Base-by-base conservation (phyloP, 30 jellyfish, hydroid and myxozoan genomes). In the Nemopilema nomurai region DNA sequence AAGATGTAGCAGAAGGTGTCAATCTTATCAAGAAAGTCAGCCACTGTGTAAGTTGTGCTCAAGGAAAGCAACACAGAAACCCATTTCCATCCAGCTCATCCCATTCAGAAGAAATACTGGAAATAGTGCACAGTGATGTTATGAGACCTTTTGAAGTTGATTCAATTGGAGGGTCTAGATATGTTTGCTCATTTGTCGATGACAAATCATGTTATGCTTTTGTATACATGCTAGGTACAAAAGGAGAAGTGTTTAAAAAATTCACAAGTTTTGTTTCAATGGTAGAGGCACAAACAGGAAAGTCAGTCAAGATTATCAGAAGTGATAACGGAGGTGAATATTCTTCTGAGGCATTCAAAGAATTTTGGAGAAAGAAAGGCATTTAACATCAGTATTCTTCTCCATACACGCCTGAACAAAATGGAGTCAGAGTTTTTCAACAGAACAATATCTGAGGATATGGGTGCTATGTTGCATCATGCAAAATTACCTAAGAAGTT, bases 111-210 rank as follows among this genome's bases (percentile, higher is more conserved):
- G 88, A 78, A 0, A 13, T 78, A 4, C 30, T 78, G 0, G 88
- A 63, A 22, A 29, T 83, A 30, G 63, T 83, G 16, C 92, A 83
- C 79, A 83, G 80, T 69, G 92, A 83, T 83, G 89, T 83, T 27
- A 28, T 62, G 30, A 81, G 89, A 0, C 78, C 89, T 18, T 25
- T 69, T 24, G 87, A 69, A 25, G 79, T 69, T 7, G 24, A 52
- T 28, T 78, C 92, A 0, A 41, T 83, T 33, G 80, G 92, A 1
- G 87, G 92, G 65, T 70, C 89, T 27, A 25, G 79, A 26, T 83
- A 69, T 71, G 28, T 53, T 18, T 51, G 79, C 33, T 69, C 89
- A 16, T 83, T 83, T 30, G 70, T 83, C 28, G 92, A 71, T 28
- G 92, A 83, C 49, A 23, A 69, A 30, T 81, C 86, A 67, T 41